A percentile compares a stretch with the other conserved stretches of the same genome.
phyloP scores from a whole-genome alignment of 2,888 invertebrate species.

The Mimachlamys varia region DNA sequence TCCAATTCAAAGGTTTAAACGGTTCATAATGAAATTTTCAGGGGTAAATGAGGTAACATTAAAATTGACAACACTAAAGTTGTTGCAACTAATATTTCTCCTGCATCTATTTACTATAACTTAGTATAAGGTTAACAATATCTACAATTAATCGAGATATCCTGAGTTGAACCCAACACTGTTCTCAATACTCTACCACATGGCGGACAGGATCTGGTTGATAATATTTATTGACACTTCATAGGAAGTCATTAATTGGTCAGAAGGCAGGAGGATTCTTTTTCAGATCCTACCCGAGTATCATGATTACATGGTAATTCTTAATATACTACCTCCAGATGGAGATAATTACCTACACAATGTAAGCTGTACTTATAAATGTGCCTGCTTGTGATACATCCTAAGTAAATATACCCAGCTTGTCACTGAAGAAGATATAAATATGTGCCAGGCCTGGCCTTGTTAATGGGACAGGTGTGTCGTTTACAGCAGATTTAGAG shows the following conservation, averaged over 20 bases:
- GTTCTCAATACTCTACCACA: neutral
- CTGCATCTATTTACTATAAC: too few species aligned
- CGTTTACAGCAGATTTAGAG: neutral
- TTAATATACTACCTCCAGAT: neutral
- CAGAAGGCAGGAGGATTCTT: neutral
- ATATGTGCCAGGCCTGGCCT: neutral
- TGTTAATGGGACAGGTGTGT: neutral
- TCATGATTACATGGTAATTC: neutral
- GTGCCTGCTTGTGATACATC: neutral
- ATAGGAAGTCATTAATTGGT: neutral
- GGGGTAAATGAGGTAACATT: too few species aligned
- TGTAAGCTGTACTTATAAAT: neutral
- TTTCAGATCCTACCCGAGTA: neutral
- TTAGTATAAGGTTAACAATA: too few species aligned
- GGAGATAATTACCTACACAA: neutral
- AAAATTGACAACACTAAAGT: too few species aligned
- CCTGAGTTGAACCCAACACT: neutral
- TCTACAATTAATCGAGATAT: neutral
- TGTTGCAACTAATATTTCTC: too few species aligned
- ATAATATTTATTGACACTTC: neutral
- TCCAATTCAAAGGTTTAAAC: too few species aligned
- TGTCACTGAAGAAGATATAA: neutral
- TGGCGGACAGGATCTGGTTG: neutral
- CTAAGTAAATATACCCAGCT: neutral
- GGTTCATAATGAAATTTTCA: too few species aligned